These are phyloP conservation scores for Drosophila pseudotakahashii DNA, from an alignment of 2,888 invertebrate species.

Conservation along the genomic window DNA sequence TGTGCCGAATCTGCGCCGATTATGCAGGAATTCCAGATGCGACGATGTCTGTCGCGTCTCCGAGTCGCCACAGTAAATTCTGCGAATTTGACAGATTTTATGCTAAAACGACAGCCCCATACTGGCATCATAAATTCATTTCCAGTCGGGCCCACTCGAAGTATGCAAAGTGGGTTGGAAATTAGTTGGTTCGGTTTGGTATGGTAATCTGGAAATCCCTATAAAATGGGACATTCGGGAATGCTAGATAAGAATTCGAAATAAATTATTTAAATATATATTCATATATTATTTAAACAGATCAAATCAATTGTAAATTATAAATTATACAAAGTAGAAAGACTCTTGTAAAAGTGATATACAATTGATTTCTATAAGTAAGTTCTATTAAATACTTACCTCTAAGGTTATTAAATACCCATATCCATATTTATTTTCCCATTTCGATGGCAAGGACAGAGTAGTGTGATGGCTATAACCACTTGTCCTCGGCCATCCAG, in stretches of 20 bases:
- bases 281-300: too few relatives aligned
- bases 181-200: not conserved
- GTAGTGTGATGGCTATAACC: not conserved
- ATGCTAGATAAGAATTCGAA: not conserved
- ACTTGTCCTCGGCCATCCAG: conserved; percentile 9
- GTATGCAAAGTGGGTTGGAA: conserved; percentile 16
- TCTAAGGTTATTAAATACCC: not conserved
- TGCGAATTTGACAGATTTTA: conserved; percentile 55
- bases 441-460: not conserved
- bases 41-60: conserved; percentile 46
- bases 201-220: not conserved
- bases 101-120: conserved; percentile 32
- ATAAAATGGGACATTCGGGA: not conserved
- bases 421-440: not conserved
- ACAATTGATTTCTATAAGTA: too few relatives aligned
- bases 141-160: conserved; percentile 8
- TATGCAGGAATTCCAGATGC: conserved; percentile 68
- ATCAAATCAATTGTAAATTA: too few relatives aligned
- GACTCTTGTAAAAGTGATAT: too few relatives aligned
- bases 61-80: conserved; percentile 70
- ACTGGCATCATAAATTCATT: conserved; percentile 52
- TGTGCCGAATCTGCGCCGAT: conserved; percentile 49
- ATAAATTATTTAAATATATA: too few relatives aligned
- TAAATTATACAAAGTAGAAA: too few relatives aligned
- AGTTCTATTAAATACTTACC: too few relatives aligned